A percentile compares a stretch with the other conserved stretches of the same genome.
These are phyloP conservation scores for Wasmannia auropunctata DNA, from an alignment of 1,140 invertebrate species.

Conservation along the genomic window DNA sequence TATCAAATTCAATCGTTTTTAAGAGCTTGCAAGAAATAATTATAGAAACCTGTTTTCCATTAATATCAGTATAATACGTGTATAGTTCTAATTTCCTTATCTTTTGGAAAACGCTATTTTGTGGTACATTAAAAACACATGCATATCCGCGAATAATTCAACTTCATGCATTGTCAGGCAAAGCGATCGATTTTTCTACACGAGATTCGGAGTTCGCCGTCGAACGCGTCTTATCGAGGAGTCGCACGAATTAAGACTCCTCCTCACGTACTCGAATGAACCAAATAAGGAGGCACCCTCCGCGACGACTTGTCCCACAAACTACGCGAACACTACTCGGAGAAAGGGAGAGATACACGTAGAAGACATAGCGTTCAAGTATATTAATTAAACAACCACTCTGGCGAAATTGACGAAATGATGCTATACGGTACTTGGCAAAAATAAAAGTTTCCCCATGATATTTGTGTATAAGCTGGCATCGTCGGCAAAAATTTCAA, in stretches of 20 bases:
- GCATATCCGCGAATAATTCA: background rate
- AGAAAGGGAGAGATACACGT: background rate
- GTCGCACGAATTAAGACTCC: conserved; percentile 25
- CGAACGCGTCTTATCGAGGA: background rate
- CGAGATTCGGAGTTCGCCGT: background rate
- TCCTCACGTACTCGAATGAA: conserved; percentile 33
- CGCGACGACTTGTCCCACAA: conserved; percentile 37
- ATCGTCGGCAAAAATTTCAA: background rate
- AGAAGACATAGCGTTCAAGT: background rate
- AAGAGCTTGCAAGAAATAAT: background rate
- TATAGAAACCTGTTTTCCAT: background rate
- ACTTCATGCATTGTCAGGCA: background rate
- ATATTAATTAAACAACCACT: conserved; percentile 39
- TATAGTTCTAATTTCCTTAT: background rate
- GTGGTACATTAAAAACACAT: background rate
- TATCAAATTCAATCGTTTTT: background rate
- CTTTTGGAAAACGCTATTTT: background rate
- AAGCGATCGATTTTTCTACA: background rate
- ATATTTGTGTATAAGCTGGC: background rate
- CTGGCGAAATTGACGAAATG: background rate
- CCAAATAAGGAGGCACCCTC: conserved; percentile 46
- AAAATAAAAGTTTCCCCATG: background rate
- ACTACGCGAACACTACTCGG: conserved; percentile 30
- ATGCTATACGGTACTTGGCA: background rate
- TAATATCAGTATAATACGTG: background rate